phyloP scores from a whole-genome alignment of 2,888 invertebrate genomes.

The Meganola albula region DNA sequence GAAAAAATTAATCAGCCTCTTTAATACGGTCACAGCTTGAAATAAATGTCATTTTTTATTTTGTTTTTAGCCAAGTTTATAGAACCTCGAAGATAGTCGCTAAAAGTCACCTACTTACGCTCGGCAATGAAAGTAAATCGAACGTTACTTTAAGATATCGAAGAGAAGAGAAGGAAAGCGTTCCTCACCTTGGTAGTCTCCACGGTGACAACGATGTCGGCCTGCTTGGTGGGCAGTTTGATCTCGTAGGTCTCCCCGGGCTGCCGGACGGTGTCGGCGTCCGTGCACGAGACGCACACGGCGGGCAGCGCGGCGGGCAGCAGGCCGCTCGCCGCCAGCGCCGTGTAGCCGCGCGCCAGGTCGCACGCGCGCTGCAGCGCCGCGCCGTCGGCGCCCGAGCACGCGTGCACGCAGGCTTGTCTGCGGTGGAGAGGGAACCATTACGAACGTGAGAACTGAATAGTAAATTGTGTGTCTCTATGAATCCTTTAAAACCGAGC shows the following conservation, averaged over 20 bases:
- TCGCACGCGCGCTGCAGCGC: conserved; percentile 79
- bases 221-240: conserved; percentile 83
- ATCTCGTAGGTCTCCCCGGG: conserved; percentile 81
- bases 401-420: conserved; percentile 85
- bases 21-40: too few relatives aligned
- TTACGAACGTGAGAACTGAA: too few relatives aligned
- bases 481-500: too few relatives aligned
- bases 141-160: too few relatives aligned
- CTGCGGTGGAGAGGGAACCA: conserved; percentile 44
- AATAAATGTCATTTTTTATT: too few relatives aligned
- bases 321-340: conserved; percentile 78
- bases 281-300: conserved; percentile 79
- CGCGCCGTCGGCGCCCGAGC: conserved; percentile 49
- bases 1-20: too few relatives aligned
- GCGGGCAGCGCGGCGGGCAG: conserved; percentile 80
- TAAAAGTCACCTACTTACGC: too few relatives aligned
- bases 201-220: conserved; percentile 88
- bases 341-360: conserved; percentile 82
- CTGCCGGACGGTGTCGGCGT: conserved; percentile 53
- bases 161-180: too few relatives aligned
- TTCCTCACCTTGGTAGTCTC: conserved; percentile 77
- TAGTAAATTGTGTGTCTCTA: too few relatives aligned
- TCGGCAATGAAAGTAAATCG: too few relatives aligned
- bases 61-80: too few relatives aligned
- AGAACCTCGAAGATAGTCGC: too few relatives aligned